Evolutionary conservation across 2,888 invertebrate species (phyloP), one percentile per base, ranked within the genome.

Genomic region (Xestia sexstrigata): DNA sequence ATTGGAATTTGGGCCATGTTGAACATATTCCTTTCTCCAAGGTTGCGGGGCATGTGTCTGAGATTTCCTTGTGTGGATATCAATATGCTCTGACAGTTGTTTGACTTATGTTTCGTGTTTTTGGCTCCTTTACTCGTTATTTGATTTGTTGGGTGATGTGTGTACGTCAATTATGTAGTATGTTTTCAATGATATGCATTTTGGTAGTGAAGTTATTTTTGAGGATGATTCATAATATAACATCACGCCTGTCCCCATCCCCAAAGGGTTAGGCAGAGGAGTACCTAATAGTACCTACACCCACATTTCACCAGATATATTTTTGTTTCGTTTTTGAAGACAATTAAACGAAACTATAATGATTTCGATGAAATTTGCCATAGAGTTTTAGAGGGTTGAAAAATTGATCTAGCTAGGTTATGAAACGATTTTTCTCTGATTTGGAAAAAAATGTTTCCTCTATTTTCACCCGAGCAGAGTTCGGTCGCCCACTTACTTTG

Each of bases 1-100:
- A 89, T 90, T 89, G 87, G 85, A 85, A 84, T 89, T 88, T 88
- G 79, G 83, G 79, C 77, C 69, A 63, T 58, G 58, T 80, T 63
- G 63, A 72, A 67, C 67, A 35, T 86, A 86, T 89, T 87, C 68
- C 62, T 70, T 67, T 9, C 42, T 74, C 45, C 89, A 84, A 89
- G 89, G 87, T 52, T 76, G 49, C 52, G 63, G 23, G 47, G 66
- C 65, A 74, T 83, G 20, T 69, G 73, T 69, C 35, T 45, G 58
- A 20, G 69, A 70, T 78, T 70, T 75, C 83, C 76, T 69, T 72
- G 58, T 45, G 74, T 39, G 39, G 58, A 66, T 72, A 81, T 87
- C 74, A 82, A 76, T 73, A 75, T 66, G 76, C 17, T 81, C 74
- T 80, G 87, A 76, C 82, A 76, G 71, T 42, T 63, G 65, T 73